phyloP scores from a whole-genome alignment of 2,797 vertebrate species.

The Heteromormyrus szaboi region DNA sequence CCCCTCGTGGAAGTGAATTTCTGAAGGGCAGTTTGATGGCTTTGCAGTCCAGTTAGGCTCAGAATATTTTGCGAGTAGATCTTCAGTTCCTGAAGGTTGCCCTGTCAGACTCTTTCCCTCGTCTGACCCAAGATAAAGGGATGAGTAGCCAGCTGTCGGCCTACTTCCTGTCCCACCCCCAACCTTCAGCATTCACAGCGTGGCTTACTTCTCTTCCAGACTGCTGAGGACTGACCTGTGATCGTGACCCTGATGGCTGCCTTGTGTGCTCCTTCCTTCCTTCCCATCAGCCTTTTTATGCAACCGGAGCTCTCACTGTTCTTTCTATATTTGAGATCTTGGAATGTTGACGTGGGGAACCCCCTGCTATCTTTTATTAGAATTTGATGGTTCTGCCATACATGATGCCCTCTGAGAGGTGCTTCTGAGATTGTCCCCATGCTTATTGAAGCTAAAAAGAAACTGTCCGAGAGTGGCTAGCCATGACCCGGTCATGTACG shows the following conservation, averaged over 20 bases:
- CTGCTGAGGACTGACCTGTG: background rate
- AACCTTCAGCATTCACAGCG: background rate
- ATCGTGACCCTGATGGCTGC: background rate
- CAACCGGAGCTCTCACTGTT: background rate
- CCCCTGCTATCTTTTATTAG: background rate
- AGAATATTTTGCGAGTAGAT: background rate
- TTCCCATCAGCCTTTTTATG: background rate
- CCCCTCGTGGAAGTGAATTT: background rate
- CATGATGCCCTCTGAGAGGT: background rate
- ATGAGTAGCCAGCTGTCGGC: constrained; percentile 1
- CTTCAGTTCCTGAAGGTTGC: background rate
- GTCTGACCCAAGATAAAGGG: background rate
- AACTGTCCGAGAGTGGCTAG: background rate
- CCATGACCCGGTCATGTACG: background rate
- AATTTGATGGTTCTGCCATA: background rate
- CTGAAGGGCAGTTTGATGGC: background rate
- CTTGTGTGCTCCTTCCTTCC: background rate
- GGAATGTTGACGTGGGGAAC: background rate
- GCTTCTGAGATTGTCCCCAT: background rate
- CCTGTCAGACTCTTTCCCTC: background rate
- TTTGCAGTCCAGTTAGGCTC: background rate
- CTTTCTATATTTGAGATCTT: background rate
- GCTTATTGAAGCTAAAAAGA: background rate
- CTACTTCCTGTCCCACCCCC: background rate
- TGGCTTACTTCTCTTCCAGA: background rate